Evolutionary conservation across 2,888 invertebrate species (phyloP), one percentile per base, ranked within the genome.

Genomic region (Epiperipatus broadwayi): DNA sequence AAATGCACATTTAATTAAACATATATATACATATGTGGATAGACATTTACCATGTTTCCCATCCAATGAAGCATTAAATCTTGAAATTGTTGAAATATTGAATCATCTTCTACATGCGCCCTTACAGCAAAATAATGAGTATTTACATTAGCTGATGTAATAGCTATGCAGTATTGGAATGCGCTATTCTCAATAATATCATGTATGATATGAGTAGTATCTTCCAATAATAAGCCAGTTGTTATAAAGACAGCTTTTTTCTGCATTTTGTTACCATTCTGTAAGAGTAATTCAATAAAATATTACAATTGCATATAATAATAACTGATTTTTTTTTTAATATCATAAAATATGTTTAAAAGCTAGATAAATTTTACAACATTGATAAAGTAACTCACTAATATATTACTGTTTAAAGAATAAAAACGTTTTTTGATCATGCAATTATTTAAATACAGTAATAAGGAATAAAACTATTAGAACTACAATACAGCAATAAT

Each of bases 121-220:
- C 58, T 53, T 58, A 44, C 46, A 56, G 68, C 50, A 43, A 67
- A 58, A 35, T 63, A 63, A 29, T 72, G 65, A 21, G 70, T 59
- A 37, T 64, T 66, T 18, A 68, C 54, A 48, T 69, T 67, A 2
- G 68, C 64, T 18, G 67, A 62, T 12, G 70, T 69, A 44, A 75
- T 60, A 2, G 75, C 56, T 4, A 69, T 64, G 42, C 72, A 72
- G 49, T 69, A 67, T 5, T 70, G 64, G 42, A 75, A 69, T 27
- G 64, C 57, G 55, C 73, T 73, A 46, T 66, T 66, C 4, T 60
- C 56, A 21, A 75, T 64, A 18, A 75, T 69, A 47, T 72, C 66
- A 45, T 63, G 59, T 30, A 75, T 59, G 7, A 70, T 68, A 33
- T 63, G 58, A 10, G 68, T 56, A 40, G 71, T 69, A 10, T 65